Evolutionary conservation across 2,797 vertebrate genomes (phyloP).

Genomic region (Typhlichthys eigenmanni): DNA sequence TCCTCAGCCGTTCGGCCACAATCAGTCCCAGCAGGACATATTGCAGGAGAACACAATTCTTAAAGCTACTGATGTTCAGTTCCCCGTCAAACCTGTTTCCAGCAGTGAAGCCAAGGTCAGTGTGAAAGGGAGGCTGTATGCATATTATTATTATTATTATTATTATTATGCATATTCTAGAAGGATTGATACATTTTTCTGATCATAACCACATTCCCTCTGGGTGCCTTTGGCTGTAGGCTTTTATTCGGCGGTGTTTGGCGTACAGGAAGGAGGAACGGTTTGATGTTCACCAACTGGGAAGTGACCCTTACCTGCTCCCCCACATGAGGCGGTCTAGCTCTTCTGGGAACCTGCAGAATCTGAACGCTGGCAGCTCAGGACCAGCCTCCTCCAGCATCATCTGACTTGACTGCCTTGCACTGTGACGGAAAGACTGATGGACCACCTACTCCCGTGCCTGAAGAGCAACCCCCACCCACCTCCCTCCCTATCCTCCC

Average conservation of each 20-base stretch:
- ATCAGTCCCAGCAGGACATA: conserved; percentile 99
- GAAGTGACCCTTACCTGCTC: conserved; percentile 95
- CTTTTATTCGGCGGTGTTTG: conserved; percentile 96
- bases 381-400: conserved; percentile 88
- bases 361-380: conserved; percentile 80
- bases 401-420: conserved; percentile 88
- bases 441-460: conserved; percentile 46
- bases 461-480: conserved; percentile 61
- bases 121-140: not conserved
- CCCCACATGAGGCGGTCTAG: conserved; percentile 99
- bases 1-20: conserved; percentile 97
- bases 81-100: conserved; percentile 96
- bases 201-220: too few species aligned
- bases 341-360: conserved; percentile 96
- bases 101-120: conserved; percentile 98
- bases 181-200: too few species aligned
- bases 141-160: not conserved
- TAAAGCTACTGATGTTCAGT: conserved; percentile 98
- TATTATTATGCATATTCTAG: too few species aligned
- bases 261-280: conserved; percentile 98
- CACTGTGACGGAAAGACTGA: conserved; percentile 54
- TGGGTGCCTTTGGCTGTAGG: conserved; percentile 68
- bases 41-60: conserved; percentile 99
- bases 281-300: conserved; percentile 94
- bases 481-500: too few species aligned